Evolutionary conservation across 2,888 invertebrate genomes (phyloP).

Genomic region (Patella ulyssiponensis): DNA sequence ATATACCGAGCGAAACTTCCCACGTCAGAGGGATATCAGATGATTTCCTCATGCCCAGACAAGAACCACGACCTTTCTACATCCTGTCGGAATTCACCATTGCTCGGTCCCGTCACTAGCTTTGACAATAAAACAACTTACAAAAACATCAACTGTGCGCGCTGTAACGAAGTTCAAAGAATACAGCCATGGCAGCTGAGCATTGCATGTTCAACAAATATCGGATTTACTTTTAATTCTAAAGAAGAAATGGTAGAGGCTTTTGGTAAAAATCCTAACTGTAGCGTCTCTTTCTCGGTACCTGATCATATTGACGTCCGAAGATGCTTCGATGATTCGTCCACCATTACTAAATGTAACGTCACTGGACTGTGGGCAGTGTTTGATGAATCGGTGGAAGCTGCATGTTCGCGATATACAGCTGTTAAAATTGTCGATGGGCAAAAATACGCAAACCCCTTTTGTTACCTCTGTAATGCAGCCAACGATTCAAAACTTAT

Average conservation of each 20-base stretch:
- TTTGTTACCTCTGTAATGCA: constrained; percentile 40
- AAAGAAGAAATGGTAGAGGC: background rate
- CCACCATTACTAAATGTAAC: constrained; percentile 23
- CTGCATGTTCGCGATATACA: constrained; percentile 34
- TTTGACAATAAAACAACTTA: constrained; percentile 16
- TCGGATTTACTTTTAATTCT: constrained; percentile 7
- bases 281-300: constrained; percentile 1
- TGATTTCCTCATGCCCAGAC: constrained; percentile 22
- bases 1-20: background rate
- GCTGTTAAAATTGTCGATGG: constrained; percentile 24
- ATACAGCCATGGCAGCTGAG: background rate
- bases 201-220: constrained; percentile 8
- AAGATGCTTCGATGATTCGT: constrained; percentile 13
- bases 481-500: background rate
- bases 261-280: background rate
- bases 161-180: background rate
- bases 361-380: constrained; percentile 12
- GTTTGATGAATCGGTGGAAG: constrained; percentile 31
- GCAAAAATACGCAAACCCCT: constrained; percentile 34
- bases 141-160: constrained; percentile 20
- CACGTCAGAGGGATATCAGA: background rate
- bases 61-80: background rate
- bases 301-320: background rate
- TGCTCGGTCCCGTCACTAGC: constrained; percentile 12
- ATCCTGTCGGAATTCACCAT: constrained; percentile 11